phyloP scores from a whole-genome alignment of 2,888 invertebrate species.

The Athalia rosae region DNA sequence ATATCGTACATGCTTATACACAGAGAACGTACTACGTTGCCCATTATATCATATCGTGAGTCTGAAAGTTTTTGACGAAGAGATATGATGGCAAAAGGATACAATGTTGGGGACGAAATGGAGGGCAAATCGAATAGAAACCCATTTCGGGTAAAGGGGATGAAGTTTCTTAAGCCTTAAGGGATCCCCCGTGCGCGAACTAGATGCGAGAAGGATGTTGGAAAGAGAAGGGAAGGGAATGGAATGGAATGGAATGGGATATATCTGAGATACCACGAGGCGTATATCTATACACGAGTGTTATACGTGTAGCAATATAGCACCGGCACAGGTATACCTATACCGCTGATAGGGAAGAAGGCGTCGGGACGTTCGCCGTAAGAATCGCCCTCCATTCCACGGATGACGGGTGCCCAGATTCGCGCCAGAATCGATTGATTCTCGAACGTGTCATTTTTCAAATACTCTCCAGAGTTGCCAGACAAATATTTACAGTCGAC shows the following conservation, averaged over 20 bases:
- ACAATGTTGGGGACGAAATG: constrained; percentile 45
- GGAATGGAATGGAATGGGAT: background rate
- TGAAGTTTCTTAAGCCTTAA: constrained; percentile 46
- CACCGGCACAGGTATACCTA: too few species aligned
- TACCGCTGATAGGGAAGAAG: background rate
- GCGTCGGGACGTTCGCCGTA: constrained; percentile 29
- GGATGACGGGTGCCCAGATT: constrained; percentile 43
- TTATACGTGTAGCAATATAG: too few species aligned
- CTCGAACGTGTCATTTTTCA: constrained; percentile 43
- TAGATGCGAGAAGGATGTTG: constrained; percentile 12
- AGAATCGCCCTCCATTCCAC: constrained; percentile 41
- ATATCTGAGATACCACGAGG: too few species aligned
- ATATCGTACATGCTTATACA: background rate
- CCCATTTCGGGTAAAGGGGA: constrained; percentile 44
- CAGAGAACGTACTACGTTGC: background rate
- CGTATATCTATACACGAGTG: background rate
- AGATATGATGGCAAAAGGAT: constrained; percentile 34
- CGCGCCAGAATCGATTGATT: constrained; percentile 43
- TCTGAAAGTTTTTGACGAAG: constrained; percentile 37
- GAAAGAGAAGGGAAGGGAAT: background rate
- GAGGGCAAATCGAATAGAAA: constrained; percentile 44
- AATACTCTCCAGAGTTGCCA: constrained; percentile 35
- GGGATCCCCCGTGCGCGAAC: constrained; percentile 38
- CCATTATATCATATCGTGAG: constrained; percentile 22
- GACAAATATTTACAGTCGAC: constrained; percentile 36